Base-by-base conservation (phyloP, 2,113 vertebrate species). In the Willisornis vidua region DNA sequence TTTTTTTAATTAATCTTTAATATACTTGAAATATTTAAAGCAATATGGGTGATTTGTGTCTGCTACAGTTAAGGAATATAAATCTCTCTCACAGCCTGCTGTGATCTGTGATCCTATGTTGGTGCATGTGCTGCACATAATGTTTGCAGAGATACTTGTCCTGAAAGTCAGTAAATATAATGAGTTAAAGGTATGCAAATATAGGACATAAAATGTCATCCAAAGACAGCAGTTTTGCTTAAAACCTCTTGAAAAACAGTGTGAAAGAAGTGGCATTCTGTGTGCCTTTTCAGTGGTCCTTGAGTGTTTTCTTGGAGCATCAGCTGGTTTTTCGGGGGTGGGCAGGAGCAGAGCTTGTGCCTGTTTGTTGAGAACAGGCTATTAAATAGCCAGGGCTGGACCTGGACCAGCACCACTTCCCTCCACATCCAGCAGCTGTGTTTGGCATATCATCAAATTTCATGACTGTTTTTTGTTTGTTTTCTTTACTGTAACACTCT, bases 401-500 rank as follows among this genome's bases (percentile, higher is more conserved):
- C 20, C 24, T 10, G 28, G 46, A 20, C n/a, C 52, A 78, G 83
- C 48, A 45, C 35, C 16, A 6, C 45, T 51, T n/a, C 52, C 43
- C 52, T 43, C 26, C n/a, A 13, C 49, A n/a, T 4, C 51, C 59
- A 55, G 23, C 73, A 77, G 37, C 58, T 24, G 29, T 49, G 4
- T 29, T 51, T 43, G 2, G 10, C 31, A 14, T 1, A 10, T 25
- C 16, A 14, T 10, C 45, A 16, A 1, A 18, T 23, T 5, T 12
- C 31, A 19, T 0, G 0, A 1, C 14, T 31, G 39, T 23, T 14
- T 15, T 26, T 10, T 16, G 19, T 10, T n/a, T n/a, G 5, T 22
- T 52, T 29, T 8, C 45, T 22, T 52, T 29, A 7, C 39, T 19
- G 3, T 2, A 3, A 48, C 59, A 6, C 20, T 14, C 9, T 41